Percentiles rank a stretch among this genome's conserved stretches.
phyloP scores from a whole-genome alignment of 64 coral and sea anemone species.

The Acropora tenuis region DNA sequence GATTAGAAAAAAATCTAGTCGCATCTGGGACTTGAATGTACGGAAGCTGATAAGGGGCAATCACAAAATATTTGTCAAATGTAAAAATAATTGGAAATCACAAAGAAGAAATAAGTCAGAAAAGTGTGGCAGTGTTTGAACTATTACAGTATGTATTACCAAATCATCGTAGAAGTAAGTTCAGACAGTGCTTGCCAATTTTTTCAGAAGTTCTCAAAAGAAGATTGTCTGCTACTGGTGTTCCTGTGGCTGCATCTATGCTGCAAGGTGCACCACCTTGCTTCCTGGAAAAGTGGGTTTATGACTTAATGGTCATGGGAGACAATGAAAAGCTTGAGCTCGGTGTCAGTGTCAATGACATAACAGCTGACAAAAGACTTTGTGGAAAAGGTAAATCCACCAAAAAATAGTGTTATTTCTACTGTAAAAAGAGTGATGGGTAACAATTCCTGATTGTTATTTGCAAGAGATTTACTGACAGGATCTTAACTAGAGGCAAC shows the following conservation, averaged over 20 bases:
- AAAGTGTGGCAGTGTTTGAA: neutral
- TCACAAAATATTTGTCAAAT: too few relatives aligned
- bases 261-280: constrained; percentile 49
- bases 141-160: neutral
- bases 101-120: neutral
- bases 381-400: constrained; percentile 27
- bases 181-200: too few relatives aligned
- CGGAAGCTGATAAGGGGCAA: too few relatives aligned
- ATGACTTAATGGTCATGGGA: constrained; percentile 28
- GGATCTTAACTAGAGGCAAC: too few relatives aligned
- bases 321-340: constrained; percentile 45
- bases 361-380: neutral
- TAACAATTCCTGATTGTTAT: neutral
- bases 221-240: constrained; percentile 40
- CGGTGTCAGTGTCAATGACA: neutral
- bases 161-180: too few relatives aligned
- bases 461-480: neutral
- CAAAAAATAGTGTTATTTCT: neutral
- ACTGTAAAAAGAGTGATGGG: neutral
- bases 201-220: neutral
- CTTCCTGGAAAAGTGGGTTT: constrained; percentile 46
- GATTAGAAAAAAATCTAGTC: neutral
- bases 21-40: neutral
- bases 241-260: constrained; percentile 31
- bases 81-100: neutral